Conservation (phyloP, 2,797 vertebrate species). For the Mormyrops attenuatus region DNA sequence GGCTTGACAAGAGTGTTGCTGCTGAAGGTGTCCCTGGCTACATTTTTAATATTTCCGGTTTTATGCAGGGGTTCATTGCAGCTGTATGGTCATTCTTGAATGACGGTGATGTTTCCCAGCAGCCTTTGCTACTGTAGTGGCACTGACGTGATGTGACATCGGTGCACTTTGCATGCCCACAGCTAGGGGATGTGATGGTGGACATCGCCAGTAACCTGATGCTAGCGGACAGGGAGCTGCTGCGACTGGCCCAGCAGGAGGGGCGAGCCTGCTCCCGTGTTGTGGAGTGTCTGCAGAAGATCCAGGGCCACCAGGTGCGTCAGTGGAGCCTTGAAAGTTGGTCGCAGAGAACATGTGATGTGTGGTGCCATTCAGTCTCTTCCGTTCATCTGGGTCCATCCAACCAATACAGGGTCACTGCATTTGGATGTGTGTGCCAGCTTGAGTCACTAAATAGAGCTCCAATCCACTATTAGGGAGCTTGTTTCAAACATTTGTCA, state of each 20-base stretch:
- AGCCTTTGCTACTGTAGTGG: neutral
- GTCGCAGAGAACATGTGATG: neutral
- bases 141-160: neutral
- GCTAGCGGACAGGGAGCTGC: constrained; percentile 84
- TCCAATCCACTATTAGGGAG: neutral
- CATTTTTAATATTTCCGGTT: neutral
- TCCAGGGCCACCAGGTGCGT: constrained; percentile 76
- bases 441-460: neutral
- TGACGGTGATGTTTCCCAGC: neutral
- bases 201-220: constrained; percentile 95
- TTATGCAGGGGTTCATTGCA: neutral
- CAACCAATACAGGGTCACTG: neutral
- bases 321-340: neutral
- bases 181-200: constrained; percentile 93
- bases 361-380: neutral
- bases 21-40: neutral
- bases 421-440: neutral
- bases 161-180: neutral
- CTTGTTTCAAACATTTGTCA: neutral
- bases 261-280: constrained; percentile 85
- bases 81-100: neutral
- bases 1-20: neutral
- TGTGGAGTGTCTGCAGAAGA: constrained; percentile 82
- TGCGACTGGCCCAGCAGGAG: constrained; percentile 90
- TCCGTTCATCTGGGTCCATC: neutral